These are phyloP conservation scores for Sarcophilus harrisii DNA, from an alignment of 2,797 vertebrate genomes.

Conservation along the genomic window DNA sequence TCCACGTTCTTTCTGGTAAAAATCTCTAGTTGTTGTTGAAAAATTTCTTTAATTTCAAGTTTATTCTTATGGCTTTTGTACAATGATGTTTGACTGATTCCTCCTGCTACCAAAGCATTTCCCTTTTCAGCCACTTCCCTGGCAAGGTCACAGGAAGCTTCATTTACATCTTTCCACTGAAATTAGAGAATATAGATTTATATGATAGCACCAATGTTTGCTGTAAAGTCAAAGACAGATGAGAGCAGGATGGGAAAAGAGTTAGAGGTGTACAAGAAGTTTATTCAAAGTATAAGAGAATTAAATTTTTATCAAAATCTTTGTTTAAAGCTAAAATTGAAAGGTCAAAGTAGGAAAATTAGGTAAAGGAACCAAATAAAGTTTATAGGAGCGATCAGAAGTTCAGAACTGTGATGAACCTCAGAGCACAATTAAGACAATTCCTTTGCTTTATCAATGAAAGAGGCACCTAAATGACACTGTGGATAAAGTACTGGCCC, in stretches of 20 bases:
- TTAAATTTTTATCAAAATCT: background rate
- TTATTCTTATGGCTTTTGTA: constrained; percentile 90
- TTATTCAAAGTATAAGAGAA: background rate
- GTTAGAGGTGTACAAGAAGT: background rate
- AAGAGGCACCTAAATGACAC: too few relatives aligned
- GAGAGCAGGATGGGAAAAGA: background rate
- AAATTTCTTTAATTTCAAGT: constrained; percentile 88
- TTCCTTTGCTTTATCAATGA: background rate
- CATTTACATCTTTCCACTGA: constrained; percentile 89
- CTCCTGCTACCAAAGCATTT: constrained; percentile 89
- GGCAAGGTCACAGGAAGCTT: constrained; percentile 91
- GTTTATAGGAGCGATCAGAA: background rate
- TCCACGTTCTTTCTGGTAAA: constrained; percentile 90
- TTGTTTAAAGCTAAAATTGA: background rate
- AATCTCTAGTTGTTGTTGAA: constrained; percentile 89
- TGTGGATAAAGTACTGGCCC: too few relatives aligned
- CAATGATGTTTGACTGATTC: constrained; percentile 90
- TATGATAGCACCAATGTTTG: background rate
- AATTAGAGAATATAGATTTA: constrained; percentile 23
- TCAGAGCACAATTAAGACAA: background rate
- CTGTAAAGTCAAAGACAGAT: background rate
- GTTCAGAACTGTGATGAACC: background rate
- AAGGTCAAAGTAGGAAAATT: background rate
- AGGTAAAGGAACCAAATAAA: background rate
- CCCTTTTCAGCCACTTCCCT: constrained; percentile 89